Percentiles rank a stretch among this genome's conserved stretches.
phyloP scores from a whole-genome alignment of 2,113 vertebrate species.

The Tachuris rubrigastra region DNA sequence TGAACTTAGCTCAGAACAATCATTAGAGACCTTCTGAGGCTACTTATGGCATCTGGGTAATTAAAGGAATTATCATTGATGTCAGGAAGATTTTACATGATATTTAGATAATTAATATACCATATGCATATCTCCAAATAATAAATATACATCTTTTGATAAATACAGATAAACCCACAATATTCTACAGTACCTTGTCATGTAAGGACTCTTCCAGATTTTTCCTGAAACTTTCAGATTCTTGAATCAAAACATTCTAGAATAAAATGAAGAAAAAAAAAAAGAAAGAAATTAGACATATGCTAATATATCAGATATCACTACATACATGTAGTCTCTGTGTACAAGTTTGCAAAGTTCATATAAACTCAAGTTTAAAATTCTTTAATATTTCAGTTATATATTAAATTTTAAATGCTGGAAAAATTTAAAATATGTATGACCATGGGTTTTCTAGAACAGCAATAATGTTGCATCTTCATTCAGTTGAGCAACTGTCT shows the following conservation, averaged over 20 bases:
- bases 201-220: slow-evolving; percentile 97
- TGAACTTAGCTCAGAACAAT: background rate
- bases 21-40: background rate
- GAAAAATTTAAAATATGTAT: background rate
- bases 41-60: background rate
- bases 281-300: background rate
- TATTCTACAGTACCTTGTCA: slow-evolving; percentile 85
- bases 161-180: background rate
- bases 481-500: background rate
- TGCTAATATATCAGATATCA: background rate
- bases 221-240: slow-evolving; percentile 95
- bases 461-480: background rate
- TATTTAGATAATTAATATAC: background rate
- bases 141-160: background rate
- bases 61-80: background rate
- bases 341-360: background rate
- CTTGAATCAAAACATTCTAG: slow-evolving; percentile 96
- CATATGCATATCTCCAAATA: background rate
- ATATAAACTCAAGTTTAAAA: background rate
- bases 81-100: background rate
- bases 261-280: background rate
- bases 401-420: background rate
- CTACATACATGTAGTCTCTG: background rate
- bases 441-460: background rate
- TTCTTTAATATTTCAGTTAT: background rate